Evolutionary conservation across 1,140 invertebrate species (phyloP).

Genomic region (Frieseomelitta varia): DNA sequence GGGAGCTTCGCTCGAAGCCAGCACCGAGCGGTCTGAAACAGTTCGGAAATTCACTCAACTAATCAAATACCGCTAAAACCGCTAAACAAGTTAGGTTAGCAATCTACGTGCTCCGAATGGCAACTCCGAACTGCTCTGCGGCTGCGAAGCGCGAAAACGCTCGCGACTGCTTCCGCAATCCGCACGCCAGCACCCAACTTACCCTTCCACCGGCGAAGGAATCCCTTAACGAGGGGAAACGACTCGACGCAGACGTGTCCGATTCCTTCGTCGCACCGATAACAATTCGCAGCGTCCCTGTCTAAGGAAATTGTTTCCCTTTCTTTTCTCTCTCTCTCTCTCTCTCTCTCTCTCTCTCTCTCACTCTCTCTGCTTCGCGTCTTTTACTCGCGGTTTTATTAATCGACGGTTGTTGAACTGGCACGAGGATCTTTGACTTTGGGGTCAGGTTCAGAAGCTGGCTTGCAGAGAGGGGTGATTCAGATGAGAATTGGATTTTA

Average conservation of each 20-base stretch:
- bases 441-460: too few species aligned
- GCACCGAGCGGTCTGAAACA: slow-evolving; percentile 69
- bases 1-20: slow-evolving; percentile 39
- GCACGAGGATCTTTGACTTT: not conserved
- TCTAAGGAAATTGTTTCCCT: not conserved
- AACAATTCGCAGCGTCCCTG: not conserved
- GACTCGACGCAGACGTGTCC: slow-evolving; percentile 62
- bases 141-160: slow-evolving; percentile 69
- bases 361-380: too few species aligned
- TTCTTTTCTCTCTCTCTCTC: not conserved
- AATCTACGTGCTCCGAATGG: slow-evolving; percentile 80
- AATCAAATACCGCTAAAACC: slow-evolving; percentile 82
- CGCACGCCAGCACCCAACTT: slow-evolving; percentile 53
- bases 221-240: slow-evolving; percentile 70
- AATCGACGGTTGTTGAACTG: not conserved
- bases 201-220: slow-evolving; percentile 38
- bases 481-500: too few species aligned
- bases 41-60: slow-evolving; percentile 81
- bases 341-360: not conserved
- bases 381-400: not conserved
- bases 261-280: slow-evolving; percentile 47
- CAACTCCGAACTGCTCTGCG: slow-evolving; percentile 72
- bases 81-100: slow-evolving; percentile 81
- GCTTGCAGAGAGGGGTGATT: too few species aligned
- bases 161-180: slow-evolving; percentile 68